phyloP scores from a whole-genome alignment of 2,797 vertebrate genomes.

The Holocentrus rufus region DNA sequence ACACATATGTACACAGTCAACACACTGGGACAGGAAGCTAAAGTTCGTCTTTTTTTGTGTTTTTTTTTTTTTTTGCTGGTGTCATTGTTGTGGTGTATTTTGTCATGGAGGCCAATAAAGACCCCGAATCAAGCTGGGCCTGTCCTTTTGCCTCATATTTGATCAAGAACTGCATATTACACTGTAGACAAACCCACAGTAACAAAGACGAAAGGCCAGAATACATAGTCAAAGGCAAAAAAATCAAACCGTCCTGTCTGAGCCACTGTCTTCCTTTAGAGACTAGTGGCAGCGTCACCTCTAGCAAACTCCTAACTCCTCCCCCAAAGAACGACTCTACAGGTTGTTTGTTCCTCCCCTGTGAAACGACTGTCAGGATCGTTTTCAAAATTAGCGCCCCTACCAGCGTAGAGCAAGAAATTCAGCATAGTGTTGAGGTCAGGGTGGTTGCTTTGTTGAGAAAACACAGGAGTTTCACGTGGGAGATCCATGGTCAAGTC shows the following conservation, averaged over 20 bases:
- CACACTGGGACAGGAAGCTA: constrained; percentile 67
- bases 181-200: neutral
- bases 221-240: constrained; percentile 35
- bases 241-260: constrained; percentile 22
- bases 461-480: no score
- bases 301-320: no score
- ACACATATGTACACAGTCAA: constrained; percentile 64
- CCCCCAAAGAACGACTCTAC: no score
- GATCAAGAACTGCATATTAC: neutral
- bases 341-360: no score
- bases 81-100: constrained; percentile 28
- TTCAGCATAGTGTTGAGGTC: no score
- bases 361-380: no score
- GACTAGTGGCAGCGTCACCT: no score
- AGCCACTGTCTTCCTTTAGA: neutral
- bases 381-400: no score
- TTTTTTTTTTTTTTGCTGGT: constrained; percentile 65
- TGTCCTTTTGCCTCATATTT: neutral
- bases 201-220: constrained; percentile 37
- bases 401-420: no score
- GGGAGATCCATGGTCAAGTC: no score
- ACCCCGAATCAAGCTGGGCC: constrained; percentile 15
- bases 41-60: no score
- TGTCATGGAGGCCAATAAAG: constrained; percentile 15
- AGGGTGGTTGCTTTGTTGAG: no score